Conservation (phyloP, 2,888 invertebrate genomes). For the Eristalis pertinax region DNA sequence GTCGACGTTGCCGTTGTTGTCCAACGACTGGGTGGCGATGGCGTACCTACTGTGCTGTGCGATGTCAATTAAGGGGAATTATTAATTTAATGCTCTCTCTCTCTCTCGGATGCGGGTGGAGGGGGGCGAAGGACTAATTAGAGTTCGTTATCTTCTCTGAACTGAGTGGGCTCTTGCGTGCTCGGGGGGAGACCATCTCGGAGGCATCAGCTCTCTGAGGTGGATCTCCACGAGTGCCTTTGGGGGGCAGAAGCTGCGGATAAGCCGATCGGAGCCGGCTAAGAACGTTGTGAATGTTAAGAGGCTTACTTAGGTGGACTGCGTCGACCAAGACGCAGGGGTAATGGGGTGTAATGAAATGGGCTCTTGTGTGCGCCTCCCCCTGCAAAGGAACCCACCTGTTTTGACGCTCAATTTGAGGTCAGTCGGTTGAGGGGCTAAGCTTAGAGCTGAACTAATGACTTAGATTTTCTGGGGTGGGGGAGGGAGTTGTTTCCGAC, state of each 20-base stretch:
- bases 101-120: background rate
- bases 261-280: background rate
- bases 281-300: background rate
- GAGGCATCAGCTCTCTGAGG: background rate
- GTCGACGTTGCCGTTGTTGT: background rate
- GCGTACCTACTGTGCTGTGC: slow-evolving; percentile 21
- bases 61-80: slow-evolving; percentile 68
- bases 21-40: slow-evolving; percentile 5
- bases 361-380: background rate
- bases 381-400: background rate
- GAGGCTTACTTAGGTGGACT: background rate
- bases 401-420: background rate
- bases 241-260: background rate
- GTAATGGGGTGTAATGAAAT: background rate
- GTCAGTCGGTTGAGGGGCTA: background rate
- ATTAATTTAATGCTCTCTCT: slow-evolving; percentile 61
- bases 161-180: background rate
- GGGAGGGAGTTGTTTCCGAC: too few relatives aligned
- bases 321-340: background rate
- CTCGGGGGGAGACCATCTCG: background rate
- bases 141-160: slow-evolving; percentile 37
- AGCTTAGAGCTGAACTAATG: background rate
- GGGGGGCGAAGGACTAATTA: slow-evolving; percentile 23
- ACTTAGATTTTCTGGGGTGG: background rate
- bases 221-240: background rate